Conservation (phyloP, 2,113 vertebrate species). For the Lota lota region DNA sequence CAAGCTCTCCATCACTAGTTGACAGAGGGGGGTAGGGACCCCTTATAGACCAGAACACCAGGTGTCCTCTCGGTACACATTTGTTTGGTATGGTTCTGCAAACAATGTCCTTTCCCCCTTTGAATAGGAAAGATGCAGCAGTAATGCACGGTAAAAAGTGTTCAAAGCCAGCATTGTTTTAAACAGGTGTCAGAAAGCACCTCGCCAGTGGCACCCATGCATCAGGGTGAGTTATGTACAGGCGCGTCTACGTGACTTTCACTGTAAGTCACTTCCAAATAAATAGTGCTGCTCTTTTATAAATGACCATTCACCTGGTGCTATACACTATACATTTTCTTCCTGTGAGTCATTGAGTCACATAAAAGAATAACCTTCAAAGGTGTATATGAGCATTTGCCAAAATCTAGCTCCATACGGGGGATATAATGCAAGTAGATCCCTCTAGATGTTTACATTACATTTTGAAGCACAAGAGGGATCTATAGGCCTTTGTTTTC, state of each 20-base stretch:
- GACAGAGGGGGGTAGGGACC: no score
- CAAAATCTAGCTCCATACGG: no score
- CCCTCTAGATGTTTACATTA: no score
- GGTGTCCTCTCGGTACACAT: no score
- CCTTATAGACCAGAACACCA: no score
- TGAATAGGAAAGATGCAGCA: constrained; percentile 24
- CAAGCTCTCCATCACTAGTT: no score
- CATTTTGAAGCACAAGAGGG: no score
- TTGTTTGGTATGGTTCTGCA: constrained; percentile 1
- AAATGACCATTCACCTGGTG: not conserved
- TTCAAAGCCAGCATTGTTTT: constrained; percentile 24
- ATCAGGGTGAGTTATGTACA: constrained; percentile 39
- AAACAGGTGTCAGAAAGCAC: constrained; percentile 50
- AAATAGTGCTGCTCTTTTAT: constrained; percentile 25
- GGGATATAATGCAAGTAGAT: no score
- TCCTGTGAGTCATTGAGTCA: not conserved
- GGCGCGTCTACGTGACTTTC: constrained; percentile 36
- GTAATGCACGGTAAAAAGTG: not conserved
- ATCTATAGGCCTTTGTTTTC: no score
- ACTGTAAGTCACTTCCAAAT: constrained; percentile 27
- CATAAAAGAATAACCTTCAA: no score
- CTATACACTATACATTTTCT: constrained; percentile 36
- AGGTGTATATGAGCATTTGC: no score
- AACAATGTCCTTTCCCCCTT: constrained; percentile 27
- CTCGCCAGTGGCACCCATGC: constrained; percentile 43